Evolutionary conservation across 1,140 invertebrate genomes (phyloP).

Genomic region (Cheumatopsyche charites): DNA sequence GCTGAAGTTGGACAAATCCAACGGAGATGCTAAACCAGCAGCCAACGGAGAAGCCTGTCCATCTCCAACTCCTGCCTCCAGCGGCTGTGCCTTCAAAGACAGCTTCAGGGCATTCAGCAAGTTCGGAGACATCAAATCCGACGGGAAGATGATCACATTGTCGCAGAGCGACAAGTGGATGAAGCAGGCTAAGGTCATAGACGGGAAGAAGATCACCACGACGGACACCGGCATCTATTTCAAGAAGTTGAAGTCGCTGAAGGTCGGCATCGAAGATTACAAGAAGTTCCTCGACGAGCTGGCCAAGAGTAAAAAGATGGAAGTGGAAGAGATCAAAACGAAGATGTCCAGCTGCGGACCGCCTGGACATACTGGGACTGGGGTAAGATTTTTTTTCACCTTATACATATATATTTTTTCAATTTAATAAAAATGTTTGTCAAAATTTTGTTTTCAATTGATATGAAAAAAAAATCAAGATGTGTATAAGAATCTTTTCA

Average conservation of each 20-base stretch:
- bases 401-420: background rate
- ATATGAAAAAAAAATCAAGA: background rate
- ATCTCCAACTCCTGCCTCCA: constrained; percentile 36
- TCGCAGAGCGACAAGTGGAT: constrained; percentile 79
- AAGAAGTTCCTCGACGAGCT: constrained; percentile 82
- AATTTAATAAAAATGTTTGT: too few species aligned
- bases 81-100: constrained; percentile 40
- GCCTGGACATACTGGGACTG: constrained; percentile 66
- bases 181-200: constrained; percentile 77
- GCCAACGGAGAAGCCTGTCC: constrained; percentile 36
- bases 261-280: constrained; percentile 73
- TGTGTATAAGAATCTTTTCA: too few species aligned
- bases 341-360: constrained; percentile 79
- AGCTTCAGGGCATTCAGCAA: constrained; percentile 66
- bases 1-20: constrained; percentile 43
- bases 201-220: constrained; percentile 71
- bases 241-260: constrained; percentile 67
- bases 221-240: constrained; percentile 73
- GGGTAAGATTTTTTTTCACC: constrained; percentile 51
- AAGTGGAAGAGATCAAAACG: constrained; percentile 74
- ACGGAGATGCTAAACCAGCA: constrained; percentile 36
- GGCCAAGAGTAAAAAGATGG: constrained; percentile 79
- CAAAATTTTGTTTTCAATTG: too few species aligned
- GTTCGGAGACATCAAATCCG: constrained; percentile 71
- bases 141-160: constrained; percentile 71